Percentiles rank a stretch among this genome's conserved stretches.
phyloP scores from a whole-genome alignment of 1,140 invertebrate species.

The Heterodera carotae region DNA sequence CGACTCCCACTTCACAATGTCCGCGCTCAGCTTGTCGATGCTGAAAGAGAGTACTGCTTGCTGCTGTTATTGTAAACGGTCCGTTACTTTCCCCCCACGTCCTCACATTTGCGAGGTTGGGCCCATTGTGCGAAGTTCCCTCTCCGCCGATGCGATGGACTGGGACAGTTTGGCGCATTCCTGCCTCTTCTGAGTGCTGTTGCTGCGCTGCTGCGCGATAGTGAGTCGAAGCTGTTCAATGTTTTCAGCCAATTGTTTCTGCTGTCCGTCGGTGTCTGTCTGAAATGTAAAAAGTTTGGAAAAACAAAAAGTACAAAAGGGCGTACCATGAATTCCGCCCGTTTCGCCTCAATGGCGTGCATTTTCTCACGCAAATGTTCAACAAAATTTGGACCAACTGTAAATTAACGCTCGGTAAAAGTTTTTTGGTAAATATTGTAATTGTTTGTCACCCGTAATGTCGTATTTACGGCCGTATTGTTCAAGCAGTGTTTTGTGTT shows the following conservation, averaged over 20 bases:
- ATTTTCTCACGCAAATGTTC: conserved; percentile 13
- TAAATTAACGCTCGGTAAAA: neutral
- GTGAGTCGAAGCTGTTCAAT: conserved; percentile 16
- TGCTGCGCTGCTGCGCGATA: conserved; percentile 2
- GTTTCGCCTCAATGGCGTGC: neutral
- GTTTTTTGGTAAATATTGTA: conserved; percentile 3
- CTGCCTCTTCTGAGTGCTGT: conserved; percentile 12
- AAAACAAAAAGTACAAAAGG: neutral
- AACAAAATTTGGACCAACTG: conserved; percentile 16
- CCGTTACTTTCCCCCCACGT: neutral
- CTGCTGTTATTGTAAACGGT: neutral
- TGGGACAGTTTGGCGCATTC: conserved; percentile 32
- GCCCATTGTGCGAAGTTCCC: conserved; percentile 6
- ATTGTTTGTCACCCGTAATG: conserved; percentile 5
- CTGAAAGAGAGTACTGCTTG: neutral
- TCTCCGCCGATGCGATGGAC: conserved; percentile 10
- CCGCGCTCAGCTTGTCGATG: conserved; percentile 14
- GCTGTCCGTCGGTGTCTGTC: neutral
- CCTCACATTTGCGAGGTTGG: conserved; percentile 2
- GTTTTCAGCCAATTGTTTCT: neutral
- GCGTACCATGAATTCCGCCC: neutral
- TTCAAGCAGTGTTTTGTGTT: conserved; percentile 19
- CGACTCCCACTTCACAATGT: conserved; percentile 28
- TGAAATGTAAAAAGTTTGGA: neutral
- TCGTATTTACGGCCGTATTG: conserved; percentile 23